A percentile compares a stretch with the other conserved stretches of the same genome.
phyloP scores from a whole-genome alignment of 2,113 vertebrate genomes.

The Cnemophilus loriae region DNA sequence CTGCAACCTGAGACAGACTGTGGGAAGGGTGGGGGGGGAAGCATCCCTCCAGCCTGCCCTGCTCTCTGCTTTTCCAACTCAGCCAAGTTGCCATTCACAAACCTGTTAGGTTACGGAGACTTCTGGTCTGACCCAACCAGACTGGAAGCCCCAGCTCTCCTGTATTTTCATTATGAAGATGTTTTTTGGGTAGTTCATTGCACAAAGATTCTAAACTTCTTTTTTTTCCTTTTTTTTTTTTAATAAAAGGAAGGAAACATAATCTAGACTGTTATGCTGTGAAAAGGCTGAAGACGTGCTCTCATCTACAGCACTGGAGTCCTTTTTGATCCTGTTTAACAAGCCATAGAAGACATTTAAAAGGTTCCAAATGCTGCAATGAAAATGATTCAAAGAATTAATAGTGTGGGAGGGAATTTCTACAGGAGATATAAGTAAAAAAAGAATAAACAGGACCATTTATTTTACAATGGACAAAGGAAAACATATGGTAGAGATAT shows the following conservation, averaged over 20 bases:
- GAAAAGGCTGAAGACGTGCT: background rate
- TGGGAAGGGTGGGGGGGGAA: background rate
- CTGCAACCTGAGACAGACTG: constrained; percentile 22
- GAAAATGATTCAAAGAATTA: constrained; percentile 39
- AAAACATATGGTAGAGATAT: constrained; percentile 23
- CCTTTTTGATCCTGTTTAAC: constrained; percentile 36
- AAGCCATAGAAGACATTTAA: constrained; percentile 32
- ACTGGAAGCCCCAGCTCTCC: background rate
- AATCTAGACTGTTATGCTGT: background rate
- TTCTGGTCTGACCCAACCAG: background rate
- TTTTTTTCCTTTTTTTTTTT: background rate
- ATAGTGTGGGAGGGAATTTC: constrained; percentile 26
- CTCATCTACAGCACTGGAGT: background rate
- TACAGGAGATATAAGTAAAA: constrained; percentile 21
- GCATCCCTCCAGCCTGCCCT: background rate
- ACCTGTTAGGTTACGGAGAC: background rate
- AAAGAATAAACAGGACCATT: constrained; percentile 43
- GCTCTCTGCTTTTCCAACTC: background rate
- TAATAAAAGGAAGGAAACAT: background rate
- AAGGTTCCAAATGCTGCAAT: constrained; percentile 4
- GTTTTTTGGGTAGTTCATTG: background rate
- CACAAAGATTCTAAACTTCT: background rate
- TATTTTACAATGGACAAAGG: constrained; percentile 54
- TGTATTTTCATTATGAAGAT: constrained; percentile 11
- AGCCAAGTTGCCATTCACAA: background rate